Evolutionary conservation across 53 echinoderm and acorn worm genomes (phyloP), one percentile per base, ranked within the genome.

Genomic region (Patiria pectinifera): DNA sequence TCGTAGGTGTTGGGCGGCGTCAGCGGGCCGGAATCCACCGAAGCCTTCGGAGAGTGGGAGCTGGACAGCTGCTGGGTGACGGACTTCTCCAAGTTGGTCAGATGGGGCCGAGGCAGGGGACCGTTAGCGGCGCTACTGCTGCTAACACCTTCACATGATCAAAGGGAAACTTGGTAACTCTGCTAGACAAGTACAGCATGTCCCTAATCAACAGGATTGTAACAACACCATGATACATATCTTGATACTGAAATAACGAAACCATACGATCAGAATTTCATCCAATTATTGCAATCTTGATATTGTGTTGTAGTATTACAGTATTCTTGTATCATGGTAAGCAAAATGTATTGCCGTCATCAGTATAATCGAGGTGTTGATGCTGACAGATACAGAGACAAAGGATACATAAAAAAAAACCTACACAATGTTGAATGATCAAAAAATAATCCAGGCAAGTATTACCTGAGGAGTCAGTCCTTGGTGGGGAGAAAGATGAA

Each of bases 1-100:
- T 82, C 93, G 70, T 93, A 93, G 71, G 88, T 93, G 83, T 93
- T 69, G 48, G 93, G 93, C 4, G 93, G 93, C 15, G 93, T 93
- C 59, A 88, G 62, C 9, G 83, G 87, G 24, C 83, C 88, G 16
- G 24, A 48, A 69, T 53, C 77, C 26, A 26, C 45, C 76, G 77
- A 18, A 78, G 61, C 26, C 0, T 35, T 53, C 16, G 59, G 60
- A 2, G 87, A 77, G 5, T 72, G 46, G 79, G 77, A 62, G 84
- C 48, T 79, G 21, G 85, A 78, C 44, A 86, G 59, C 76, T 86
- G 71, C 76, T 86, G 70, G 59, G 21, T 72, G 82, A 83, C 59
- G 18, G 93, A 93, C 59, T 74, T 93, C 75, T 93, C 93, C 48
- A 93, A 49, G 62, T 88, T 87, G 3, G 87, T 69, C 5, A 87